Evolutionary conservation across 2,113 vertebrate species (phyloP).

Genomic region (Machaerirhynchus nigripectus): DNA sequence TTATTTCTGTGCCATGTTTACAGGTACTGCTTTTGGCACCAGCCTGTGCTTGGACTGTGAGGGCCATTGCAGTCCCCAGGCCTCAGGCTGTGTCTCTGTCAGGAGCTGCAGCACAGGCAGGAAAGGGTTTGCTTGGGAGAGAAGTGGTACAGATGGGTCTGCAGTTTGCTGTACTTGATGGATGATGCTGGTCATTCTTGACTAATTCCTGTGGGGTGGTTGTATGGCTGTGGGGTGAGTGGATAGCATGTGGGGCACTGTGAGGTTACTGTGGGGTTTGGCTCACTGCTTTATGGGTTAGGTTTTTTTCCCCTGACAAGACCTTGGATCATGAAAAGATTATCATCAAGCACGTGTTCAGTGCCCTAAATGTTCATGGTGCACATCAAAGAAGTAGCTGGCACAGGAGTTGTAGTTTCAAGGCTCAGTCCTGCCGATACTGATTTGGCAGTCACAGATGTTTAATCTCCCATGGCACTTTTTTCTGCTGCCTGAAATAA

Average conservation of each 20-base stretch:
- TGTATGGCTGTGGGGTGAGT: not conserved
- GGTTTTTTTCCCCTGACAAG: not conserved
- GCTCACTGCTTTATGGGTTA: not conserved
- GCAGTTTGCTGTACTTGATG: not conserved
- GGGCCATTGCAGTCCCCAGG: not conserved
- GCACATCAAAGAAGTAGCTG: constrained; percentile 41
- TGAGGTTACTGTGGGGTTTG: not conserved
- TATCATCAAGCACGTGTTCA: not conserved
- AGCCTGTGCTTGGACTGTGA: accelerated
- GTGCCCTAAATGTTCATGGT: not conserved
- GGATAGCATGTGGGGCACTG: not conserved
- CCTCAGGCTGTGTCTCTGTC: not conserved
- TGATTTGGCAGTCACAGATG: constrained; percentile 1
- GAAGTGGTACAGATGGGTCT: not conserved
- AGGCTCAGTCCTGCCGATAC: constrained; percentile 31
- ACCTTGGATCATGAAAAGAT: not conserved
- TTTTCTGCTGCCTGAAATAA: constrained; percentile 24
- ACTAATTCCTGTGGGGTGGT: not conserved
- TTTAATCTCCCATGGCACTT: constrained; percentile 43
- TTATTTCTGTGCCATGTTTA: constrained; percentile 98
- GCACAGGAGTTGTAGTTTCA: constrained; percentile 28
- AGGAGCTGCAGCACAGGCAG: not conserved
- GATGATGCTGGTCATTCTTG: not conserved
- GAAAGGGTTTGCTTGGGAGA: not conserved
- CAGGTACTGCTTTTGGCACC: constrained; percentile 75